Evolutionary conservation across 1,140 invertebrate species (phyloP), one percentile per base, ranked within the genome.

Genomic region (Chrysopa pallens): DNA sequence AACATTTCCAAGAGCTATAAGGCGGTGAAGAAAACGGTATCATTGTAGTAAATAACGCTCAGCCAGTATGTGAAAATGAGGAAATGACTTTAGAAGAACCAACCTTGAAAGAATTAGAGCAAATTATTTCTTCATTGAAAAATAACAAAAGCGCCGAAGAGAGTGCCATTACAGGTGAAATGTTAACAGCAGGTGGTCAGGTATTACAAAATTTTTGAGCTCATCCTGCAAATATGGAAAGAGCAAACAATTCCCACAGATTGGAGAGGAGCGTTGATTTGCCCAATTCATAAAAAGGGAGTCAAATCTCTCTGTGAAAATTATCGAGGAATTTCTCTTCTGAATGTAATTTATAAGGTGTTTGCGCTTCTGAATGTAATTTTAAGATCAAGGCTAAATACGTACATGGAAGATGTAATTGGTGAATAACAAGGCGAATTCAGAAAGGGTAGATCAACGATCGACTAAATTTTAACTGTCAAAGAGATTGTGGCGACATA

Each of bases 361-460:
- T 28, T 47, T 9, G 29, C 31, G 13, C 23, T 11, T n/a, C n/a
- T n/a, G n/a, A n/a, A n/a, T n/a, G n/a, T n/a, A 28, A 43, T 46
- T 8, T 29, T 36, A 11, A 33, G 29, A 42, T n/a, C 12, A 11
- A 29, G 31, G 11, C 13, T 42, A 15, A 8, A 12, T 15, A 42
- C 13, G 11, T 42, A 35, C 23, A n/a, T 14, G 13, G 17, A 42
- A n/a, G 15, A 42, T 15, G 15, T 48, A 33, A 35, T 50, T 15
- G 46, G 46, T 39, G 45, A 48, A 29, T 46, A 52, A 29, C 50
- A 50, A 42, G 44, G 39, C 38, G 50, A 42, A 1, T 52, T 52
- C 36, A 14, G 38, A 23, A 29, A 28, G 13, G 42, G 38, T 8
- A 48, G 44, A 45, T 38, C 36, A 8, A 52, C 50, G 17, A 39